Base-by-base conservation (phyloP, 2,113 vertebrate genomes). In the Gallinago jamesoni region DNA sequence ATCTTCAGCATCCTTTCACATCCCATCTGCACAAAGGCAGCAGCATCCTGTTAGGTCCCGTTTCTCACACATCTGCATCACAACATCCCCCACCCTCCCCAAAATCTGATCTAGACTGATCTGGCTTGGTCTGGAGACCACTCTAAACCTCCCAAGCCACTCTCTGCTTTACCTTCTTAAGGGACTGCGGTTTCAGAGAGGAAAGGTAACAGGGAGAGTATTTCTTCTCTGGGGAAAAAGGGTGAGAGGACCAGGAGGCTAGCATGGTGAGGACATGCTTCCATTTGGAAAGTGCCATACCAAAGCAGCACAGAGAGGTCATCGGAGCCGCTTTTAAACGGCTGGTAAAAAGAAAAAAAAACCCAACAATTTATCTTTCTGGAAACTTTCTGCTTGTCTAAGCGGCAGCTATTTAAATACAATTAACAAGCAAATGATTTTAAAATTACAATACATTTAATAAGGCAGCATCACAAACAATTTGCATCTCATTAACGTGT, bases 401-500 rank as follows among this genome's bases (percentile, higher is more conserved):
- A 96, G 92, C 89, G 88, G 95, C 94, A 94, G 96, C 97, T 98
- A 97, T 84, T 96, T 95, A 98, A 98, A 98, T 92, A 97, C 97
- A 98, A 97, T 98, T 98, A 98, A 97, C 97, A 98, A 96, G 96
- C 96, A 97, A 97, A 97, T 97, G 90, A 97, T 97, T 97, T 93
- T 94, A 94, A 97, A 97, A 97, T 96, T 96, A 98, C 95, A 97
- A 98, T 96, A 94, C 95, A 96, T 97, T 97, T 97, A 96, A 95
- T 94, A 94, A 88, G 90, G 86, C 92, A 96, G 95, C 96, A 94
- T 96, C 92, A 86, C 95, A 96, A 97, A 96, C 93, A 97, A 97
- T 97, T 96, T 95, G 89, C 90, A 97, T 92, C 97, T 97, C 91
- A 96, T 96, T 97, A 95, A 97, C 96, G 94, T 17, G 82, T 82